These are phyloP conservation scores for Magallana angulata DNA, from an alignment of 1,140 invertebrate species.

Conservation along the genomic window DNA sequence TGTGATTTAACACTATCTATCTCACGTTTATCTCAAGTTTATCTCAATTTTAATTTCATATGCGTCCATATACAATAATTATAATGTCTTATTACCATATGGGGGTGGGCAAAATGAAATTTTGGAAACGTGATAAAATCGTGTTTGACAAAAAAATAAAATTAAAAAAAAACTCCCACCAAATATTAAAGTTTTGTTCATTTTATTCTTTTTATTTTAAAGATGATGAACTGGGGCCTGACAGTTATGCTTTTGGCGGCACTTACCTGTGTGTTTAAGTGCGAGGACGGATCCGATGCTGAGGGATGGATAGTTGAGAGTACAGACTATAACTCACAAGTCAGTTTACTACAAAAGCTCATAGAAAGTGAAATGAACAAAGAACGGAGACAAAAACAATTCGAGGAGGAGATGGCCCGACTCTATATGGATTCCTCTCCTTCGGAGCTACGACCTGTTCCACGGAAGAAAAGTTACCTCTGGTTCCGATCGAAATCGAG, in stretches of 20 bases:
- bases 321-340: conserved; percentile 4
- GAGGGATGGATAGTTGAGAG: neutral
- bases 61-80: no score
- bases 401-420: neutral
- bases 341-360: neutral
- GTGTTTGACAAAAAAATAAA: no score
- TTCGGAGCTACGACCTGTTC: neutral
- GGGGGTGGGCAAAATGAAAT: no score
- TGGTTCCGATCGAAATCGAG: neutral
- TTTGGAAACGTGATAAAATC: no score
- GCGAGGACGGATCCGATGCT: neutral
- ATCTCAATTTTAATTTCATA: no score
- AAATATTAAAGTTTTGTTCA: no score
- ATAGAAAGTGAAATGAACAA: conserved; percentile 23
- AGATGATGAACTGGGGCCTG: neutral
- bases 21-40: no score
- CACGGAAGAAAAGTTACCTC: neutral
- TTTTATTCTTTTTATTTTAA: neutral
- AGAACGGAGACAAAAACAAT: neutral
- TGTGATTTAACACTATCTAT: no score
- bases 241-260: neutral
- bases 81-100: no score
- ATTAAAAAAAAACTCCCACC: no score
- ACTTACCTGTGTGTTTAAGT: neutral
- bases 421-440: neutral